A percentile compares a stretch with the other conserved stretches of the same genome.
phyloP scores from a whole-genome alignment of 2,113 vertebrate species.

The Lepidothrix coronata region DNA sequence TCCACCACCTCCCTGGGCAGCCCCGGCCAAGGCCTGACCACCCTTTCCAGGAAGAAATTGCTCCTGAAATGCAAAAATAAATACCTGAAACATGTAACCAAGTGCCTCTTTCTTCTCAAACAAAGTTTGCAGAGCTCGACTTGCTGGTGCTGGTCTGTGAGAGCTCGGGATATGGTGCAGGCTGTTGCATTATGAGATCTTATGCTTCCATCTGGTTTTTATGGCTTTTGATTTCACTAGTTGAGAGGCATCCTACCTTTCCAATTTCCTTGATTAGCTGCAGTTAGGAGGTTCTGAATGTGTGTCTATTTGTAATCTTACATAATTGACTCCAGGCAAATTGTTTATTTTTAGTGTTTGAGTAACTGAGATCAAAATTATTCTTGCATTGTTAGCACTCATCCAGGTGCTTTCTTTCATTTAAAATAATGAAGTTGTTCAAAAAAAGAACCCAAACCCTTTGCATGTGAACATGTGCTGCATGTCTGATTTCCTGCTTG shows the following conservation, averaged over 20 bases:
- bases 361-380: background rate
- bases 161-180: background rate
- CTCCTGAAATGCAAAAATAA: background rate
- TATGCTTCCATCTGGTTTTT: background rate
- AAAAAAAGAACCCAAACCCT: background rate
- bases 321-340: constrained; percentile 5
- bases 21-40: background rate
- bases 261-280: constrained; percentile 40
- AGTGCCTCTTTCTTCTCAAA: background rate
- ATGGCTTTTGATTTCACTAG: background rate
- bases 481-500: background rate
- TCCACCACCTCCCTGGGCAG: background rate
- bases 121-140: background rate
- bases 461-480: background rate
- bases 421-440: background rate
- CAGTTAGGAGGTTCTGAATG: constrained; percentile 14
- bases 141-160: background rate
- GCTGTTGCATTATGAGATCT: background rate
- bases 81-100: background rate
- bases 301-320: constrained; percentile 14
- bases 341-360: constrained; percentile 27
- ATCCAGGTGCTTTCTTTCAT: background rate
- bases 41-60: background rate
- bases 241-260: background rate
- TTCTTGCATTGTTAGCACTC: constrained; percentile 3